phyloP scores from a whole-genome alignment of 2,797 vertebrate species.

The Phataginus tetradactyla region DNA sequence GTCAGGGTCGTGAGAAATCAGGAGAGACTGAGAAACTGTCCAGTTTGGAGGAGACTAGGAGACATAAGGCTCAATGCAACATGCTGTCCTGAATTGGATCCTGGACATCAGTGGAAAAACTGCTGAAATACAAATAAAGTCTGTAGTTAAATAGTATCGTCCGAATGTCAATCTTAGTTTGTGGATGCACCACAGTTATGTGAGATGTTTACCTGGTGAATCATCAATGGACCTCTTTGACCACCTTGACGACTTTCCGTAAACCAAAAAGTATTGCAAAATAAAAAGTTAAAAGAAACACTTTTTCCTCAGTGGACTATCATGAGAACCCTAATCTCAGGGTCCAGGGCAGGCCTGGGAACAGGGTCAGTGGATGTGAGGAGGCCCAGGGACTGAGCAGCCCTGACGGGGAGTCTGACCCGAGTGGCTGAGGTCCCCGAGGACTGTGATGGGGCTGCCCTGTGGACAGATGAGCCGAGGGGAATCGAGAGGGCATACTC shows the following conservation, averaged over 20 bases:
- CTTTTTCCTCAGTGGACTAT: neutral
- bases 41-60: too few relatives aligned
- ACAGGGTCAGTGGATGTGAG: neutral
- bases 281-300: neutral
- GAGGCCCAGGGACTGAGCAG: neutral
- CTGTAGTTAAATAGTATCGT: neutral
- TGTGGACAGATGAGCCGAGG: accelerated
- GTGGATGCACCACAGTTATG: neutral
- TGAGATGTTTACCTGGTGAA: neutral
- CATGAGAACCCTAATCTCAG: neutral
- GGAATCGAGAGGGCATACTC: too few relatives aligned
- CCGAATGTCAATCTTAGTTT: neutral
- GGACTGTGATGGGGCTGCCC: neutral
- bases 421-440: neutral
- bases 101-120: neutral
- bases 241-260: neutral
- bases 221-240: neutral
- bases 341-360: too few relatives aligned
- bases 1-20: neutral
- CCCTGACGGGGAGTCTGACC: neutral
- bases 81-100: too few relatives aligned
- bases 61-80: too few relatives aligned
- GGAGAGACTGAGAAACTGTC: neutral
- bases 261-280: neutral
- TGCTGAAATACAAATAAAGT: neutral